phyloP scores from a whole-genome alignment of 2,888 invertebrate species.

The Sphaeridia pumilis region DNA sequence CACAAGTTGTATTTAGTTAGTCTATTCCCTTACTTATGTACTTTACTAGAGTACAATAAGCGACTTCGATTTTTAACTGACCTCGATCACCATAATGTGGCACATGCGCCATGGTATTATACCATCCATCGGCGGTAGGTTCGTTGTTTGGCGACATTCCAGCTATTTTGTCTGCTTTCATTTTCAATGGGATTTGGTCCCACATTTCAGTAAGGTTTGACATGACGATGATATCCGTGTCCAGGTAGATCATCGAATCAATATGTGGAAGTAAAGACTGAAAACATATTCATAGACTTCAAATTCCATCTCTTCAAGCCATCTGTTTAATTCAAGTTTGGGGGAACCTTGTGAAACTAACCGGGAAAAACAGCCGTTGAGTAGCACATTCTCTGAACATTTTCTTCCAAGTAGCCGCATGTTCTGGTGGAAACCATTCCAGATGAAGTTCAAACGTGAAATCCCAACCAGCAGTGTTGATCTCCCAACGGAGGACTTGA shows the following conservation, averaged over 20 bases:
- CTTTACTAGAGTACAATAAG: background rate
- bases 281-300: background rate
- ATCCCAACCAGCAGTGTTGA: background rate
- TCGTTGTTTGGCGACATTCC: constrained; percentile 82
- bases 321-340: background rate
- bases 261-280: constrained; percentile 44
- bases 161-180: constrained; percentile 76
- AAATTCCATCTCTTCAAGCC: background rate
- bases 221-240: constrained; percentile 81
- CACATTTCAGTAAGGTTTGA: constrained; percentile 71
- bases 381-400: constrained; percentile 90
- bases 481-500: background rate
- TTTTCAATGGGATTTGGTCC: constrained; percentile 58
- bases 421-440: background rate
- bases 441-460: background rate
- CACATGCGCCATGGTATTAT: constrained; percentile 54
- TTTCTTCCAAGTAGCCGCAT: constrained; percentile 53
- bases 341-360: constrained; percentile 39
- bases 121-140: constrained; percentile 87
- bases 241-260: constrained; percentile 80
- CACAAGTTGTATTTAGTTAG: background rate
- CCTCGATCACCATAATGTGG: constrained; percentile 8
- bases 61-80: background rate
- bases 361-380: constrained; percentile 83
- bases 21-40: background rate